A percentile compares a stretch with the other conserved stretches of the same genome.
Evolutionary conservation across 2,888 invertebrate species (phyloP).

Genomic region (Acanthosepion lycidas): DNA sequence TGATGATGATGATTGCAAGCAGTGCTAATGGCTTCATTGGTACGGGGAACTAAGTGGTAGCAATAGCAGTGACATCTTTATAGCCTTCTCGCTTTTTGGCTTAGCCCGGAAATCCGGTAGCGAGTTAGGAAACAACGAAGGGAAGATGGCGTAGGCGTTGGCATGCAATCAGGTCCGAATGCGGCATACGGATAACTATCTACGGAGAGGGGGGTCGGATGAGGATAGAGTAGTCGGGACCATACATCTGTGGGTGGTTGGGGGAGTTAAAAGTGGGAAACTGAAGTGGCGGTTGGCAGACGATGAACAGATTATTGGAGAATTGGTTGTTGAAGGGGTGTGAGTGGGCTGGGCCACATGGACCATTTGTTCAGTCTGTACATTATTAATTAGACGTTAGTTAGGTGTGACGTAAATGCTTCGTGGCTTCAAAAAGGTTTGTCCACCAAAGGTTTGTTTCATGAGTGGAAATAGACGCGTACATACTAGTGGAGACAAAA

Average conservation of each 20-base stretch:
- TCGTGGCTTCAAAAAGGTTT: background rate
- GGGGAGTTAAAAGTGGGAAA: no score
- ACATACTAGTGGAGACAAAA: background rate
- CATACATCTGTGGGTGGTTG: background rate
- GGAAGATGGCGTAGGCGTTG: background rate
- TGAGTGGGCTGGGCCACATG: no score
- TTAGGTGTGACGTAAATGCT: background rate
- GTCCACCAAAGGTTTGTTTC: background rate
- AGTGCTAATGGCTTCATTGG: background rate
- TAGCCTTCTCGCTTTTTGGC: background rate
- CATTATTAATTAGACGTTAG: constrained; percentile 20
- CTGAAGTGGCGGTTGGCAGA: no score
- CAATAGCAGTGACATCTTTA: background rate
- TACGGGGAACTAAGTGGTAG: background rate
- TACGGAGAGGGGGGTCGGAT: background rate
- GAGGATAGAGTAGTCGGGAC: background rate
- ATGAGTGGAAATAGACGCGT: background rate
- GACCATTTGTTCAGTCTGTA: background rate
- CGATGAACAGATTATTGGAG: no score
- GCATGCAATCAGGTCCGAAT: constrained; percentile 4
- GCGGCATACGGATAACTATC: background rate
- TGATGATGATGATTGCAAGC: background rate
- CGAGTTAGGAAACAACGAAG: background rate
- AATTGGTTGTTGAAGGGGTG: no score
- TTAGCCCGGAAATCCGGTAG: background rate